Conservation (phyloP, 2,888 invertebrate genomes). For the Mimachlamys varia region DNA sequence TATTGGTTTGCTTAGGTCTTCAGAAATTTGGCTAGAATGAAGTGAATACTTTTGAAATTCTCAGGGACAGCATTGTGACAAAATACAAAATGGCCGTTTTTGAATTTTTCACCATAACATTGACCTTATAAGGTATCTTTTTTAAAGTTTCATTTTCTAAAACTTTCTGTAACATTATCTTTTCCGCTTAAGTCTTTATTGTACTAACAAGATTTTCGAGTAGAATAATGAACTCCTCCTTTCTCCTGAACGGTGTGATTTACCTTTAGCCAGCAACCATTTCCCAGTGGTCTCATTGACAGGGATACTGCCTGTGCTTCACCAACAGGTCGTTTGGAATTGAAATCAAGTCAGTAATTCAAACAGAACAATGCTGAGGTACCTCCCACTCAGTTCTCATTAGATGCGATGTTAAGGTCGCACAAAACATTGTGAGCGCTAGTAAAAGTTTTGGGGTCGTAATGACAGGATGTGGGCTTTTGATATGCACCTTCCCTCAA, state of each 20-base stretch:
- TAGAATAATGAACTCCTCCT: not conserved
- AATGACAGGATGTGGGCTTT: conserved; percentile 14
- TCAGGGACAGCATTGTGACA: not conserved
- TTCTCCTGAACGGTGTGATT: not conserved
- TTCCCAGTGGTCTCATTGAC: not conserved
- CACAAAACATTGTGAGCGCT: not conserved
- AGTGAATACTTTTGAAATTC: not conserved
- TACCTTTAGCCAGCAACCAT: conserved; percentile 1
- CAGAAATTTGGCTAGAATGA: not conserved
- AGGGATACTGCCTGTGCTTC: not conserved
- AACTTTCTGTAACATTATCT: not conserved
- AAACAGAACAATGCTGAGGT: not conserved
- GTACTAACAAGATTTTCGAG: not conserved
- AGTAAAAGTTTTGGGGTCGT: conserved; percentile 33
- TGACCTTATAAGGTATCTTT: not conserved
- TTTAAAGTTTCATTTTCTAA: not conserved
- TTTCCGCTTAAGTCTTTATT: not conserved
- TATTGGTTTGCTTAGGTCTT: not conserved
- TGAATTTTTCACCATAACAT: too few species aligned
- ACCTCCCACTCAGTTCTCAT: not conserved
- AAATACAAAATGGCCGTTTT: not conserved
- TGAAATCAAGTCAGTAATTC: not conserved
- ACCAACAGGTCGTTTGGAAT: not conserved
- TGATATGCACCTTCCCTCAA: not conserved
- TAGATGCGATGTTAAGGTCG: not conserved